Evolutionary conservation across 1,140 invertebrate species (phyloP).

Genomic region (Zaprionus taronus): DNA sequence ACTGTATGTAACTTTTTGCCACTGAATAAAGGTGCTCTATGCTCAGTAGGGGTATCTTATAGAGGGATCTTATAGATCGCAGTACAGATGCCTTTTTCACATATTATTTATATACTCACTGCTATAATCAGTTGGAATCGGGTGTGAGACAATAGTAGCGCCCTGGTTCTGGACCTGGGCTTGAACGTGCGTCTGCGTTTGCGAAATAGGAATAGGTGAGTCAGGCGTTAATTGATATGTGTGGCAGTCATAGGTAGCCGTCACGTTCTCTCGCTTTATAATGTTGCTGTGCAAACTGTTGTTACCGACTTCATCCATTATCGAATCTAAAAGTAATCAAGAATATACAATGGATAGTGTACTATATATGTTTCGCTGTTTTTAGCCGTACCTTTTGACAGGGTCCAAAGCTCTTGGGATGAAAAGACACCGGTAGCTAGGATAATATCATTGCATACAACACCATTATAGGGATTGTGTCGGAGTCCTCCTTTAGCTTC

Average conservation of each 20-base stretch:
- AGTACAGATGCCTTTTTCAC: too few species aligned
- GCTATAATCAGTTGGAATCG: constrained; percentile 87
- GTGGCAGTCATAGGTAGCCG: constrained; percentile 92
- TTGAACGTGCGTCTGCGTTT: constrained; percentile 80
- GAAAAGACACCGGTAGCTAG: constrained; percentile 99
- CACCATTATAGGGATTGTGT: constrained; percentile 98
- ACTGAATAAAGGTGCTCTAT: too few species aligned
- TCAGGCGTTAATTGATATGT: constrained; percentile 92
- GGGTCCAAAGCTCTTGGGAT: constrained; percentile 98
- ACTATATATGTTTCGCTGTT: background rate
- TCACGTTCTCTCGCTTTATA: constrained; percentile 95
- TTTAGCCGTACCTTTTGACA: constrained; percentile 93
- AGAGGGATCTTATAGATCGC: too few species aligned
- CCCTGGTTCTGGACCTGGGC: constrained; percentile 76
- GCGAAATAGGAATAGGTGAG: constrained; percentile 46
- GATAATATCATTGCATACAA: constrained; percentile 99
- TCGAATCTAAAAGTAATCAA: constrained; percentile 89
- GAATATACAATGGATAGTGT: background rate
- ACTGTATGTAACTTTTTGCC: too few species aligned
- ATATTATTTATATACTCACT: constrained; percentile 84
- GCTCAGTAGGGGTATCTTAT: too few species aligned
- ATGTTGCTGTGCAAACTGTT: constrained; percentile 88
- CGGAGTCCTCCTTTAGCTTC: constrained; percentile 92
- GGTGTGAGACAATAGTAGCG: constrained; percentile 47
- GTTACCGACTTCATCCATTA: constrained; percentile 94